Evolutionary conservation across 2,797 vertebrate species (phyloP).

Genomic region (Sebastes minor): DNA sequence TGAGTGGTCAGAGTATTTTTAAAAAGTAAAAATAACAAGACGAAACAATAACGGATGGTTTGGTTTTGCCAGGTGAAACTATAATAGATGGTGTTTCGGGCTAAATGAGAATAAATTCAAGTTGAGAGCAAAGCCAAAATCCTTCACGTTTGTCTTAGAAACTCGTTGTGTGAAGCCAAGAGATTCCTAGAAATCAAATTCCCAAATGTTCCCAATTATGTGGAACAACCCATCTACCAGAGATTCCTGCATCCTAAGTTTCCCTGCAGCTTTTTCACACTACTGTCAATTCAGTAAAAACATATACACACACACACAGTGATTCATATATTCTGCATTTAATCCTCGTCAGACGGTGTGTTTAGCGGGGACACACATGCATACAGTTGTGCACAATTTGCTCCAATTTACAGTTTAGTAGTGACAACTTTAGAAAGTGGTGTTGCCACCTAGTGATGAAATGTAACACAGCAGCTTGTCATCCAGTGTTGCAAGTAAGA

Average conservation of each 20-base stretch:
- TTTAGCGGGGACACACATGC: neutral
- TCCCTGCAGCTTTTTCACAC: neutral
- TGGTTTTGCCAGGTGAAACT: neutral
- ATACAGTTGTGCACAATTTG: neutral
- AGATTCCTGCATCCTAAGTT: neutral
- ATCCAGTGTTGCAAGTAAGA: neutral
- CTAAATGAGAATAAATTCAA: neutral
- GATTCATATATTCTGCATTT: constrained; percentile 9
- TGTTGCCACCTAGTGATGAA: constrained; percentile 68
- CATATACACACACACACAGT: no score
- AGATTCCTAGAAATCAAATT: constrained; percentile 33
- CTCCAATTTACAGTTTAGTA: neutral
- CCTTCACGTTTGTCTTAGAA: constrained; percentile 2
- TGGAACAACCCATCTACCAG: neutral
- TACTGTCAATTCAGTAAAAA: neutral
- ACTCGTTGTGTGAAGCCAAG: neutral
- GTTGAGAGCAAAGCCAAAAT: constrained; percentile 4
- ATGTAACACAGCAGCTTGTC: constrained; percentile 41
- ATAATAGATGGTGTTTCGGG: constrained; percentile 7
- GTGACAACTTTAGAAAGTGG: neutral
- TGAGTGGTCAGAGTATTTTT: neutral
- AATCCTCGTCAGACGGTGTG: neutral
- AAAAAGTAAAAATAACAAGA: neutral
- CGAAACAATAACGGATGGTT: neutral
- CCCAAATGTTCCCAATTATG: constrained; percentile 11